A percentile compares a stretch with the other conserved stretches of the same genome.
phyloP scores from a whole-genome alignment of 2,797 vertebrate species.

The Enteromius paludinosus region DNA sequence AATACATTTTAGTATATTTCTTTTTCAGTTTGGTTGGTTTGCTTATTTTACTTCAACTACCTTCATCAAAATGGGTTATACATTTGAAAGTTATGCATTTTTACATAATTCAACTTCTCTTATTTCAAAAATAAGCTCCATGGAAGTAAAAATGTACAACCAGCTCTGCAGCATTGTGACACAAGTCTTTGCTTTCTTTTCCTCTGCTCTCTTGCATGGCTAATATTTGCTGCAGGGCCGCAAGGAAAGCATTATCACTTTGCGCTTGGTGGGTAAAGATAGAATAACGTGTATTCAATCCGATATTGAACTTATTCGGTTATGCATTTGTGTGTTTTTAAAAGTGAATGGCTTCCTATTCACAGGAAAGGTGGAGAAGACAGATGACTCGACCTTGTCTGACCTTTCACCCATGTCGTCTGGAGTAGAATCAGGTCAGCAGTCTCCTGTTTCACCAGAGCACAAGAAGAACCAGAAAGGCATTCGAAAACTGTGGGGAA shows the following conservation, averaged over 20 bases:
- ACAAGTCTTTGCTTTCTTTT: conserved; percentile 1
- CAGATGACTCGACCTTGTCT: conserved; percentile 77
- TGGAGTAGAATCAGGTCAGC: conserved; percentile 85
- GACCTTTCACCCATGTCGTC: conserved; percentile 88
- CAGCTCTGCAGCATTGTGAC: neutral
- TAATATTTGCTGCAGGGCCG: conserved; percentile 21
- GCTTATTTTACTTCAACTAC: neutral
- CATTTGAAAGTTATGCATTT: neutral
- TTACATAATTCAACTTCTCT: neutral
- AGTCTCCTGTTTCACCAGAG: conserved; percentile 88
- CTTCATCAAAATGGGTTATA: neutral
- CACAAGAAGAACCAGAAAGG: conserved; percentile 89
- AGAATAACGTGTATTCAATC: conserved; percentile 27
- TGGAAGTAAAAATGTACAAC: neutral
- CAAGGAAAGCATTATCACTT: conserved; percentile 45
- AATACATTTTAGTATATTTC: neutral
- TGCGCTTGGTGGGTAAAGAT: conserved; percentile 40
- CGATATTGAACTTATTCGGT: neutral
- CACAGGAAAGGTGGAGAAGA: conserved; percentile 83
- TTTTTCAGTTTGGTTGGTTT: neutral
- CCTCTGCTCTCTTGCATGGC: conserved; percentile 31
- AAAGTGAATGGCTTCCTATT: conserved; percentile 13
- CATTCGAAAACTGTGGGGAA: conserved; percentile 96
- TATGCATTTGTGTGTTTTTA: no score
- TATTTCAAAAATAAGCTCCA: neutral